phyloP scores from a whole-genome alignment of 2,888 invertebrate genomes.

The Lydus trimaculatus region DNA sequence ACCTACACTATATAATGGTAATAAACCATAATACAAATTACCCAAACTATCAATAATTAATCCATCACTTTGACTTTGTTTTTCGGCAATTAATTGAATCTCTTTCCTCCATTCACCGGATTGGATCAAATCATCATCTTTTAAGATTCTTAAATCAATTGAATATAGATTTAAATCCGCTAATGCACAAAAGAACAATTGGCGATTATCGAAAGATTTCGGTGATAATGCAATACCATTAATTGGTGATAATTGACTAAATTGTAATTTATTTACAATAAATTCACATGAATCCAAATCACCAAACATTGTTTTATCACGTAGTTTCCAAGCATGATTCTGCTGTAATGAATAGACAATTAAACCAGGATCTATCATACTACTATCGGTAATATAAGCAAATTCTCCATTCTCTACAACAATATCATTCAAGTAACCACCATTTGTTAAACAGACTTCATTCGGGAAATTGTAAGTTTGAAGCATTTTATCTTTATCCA shows the following conservation, averaged over 20 bases:
- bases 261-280: constrained; percentile 64
- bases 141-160: constrained; percentile 67
- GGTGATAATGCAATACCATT: constrained; percentile 78
- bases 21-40: constrained; percentile 71
- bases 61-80: constrained; percentile 70
- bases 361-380: constrained; percentile 72
- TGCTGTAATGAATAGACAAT: constrained; percentile 72
- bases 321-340: constrained; percentile 73
- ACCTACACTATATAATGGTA: constrained; percentile 72
- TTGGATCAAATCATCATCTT: constrained; percentile 62
- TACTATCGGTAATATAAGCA: constrained; percentile 77
- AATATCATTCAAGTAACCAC: constrained; percentile 72
- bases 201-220: constrained; percentile 31
- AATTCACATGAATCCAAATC: constrained; percentile 67
- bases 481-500: constrained; percentile 66
- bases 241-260: constrained; percentile 66
- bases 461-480: constrained; percentile 68
- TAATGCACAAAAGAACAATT: constrained; percentile 49
- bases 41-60: constrained; percentile 75
- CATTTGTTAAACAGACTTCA: constrained; percentile 64
- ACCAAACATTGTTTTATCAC: constrained; percentile 72
- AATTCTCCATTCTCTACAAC: constrained; percentile 73
- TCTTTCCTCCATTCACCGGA: constrained; percentile 46
- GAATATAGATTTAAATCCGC: constrained; percentile 63
- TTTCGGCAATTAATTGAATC: constrained; percentile 57